Conservation (phyloP, 30 jellyfish, hydroid and myxozoan genomes). For the Morbakka virulenta region DNA sequence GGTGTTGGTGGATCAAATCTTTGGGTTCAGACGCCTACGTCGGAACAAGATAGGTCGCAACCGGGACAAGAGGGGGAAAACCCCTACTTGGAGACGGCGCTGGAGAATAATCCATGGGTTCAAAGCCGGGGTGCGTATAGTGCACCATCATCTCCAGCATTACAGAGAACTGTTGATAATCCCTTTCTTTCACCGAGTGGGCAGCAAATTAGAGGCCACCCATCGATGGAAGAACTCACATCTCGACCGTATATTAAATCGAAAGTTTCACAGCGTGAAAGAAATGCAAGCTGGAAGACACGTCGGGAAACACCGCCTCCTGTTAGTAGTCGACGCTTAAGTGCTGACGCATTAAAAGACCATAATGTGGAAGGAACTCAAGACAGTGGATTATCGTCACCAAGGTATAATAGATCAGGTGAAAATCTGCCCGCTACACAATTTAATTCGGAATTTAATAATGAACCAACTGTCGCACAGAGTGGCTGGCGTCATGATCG, state of each 20-base stretch:
- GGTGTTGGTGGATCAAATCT: slow-evolving; percentile 85
- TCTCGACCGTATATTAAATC: slow-evolving; percentile 66
- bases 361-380: slow-evolving; percentile 36
- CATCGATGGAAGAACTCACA: slow-evolving; percentile 92
- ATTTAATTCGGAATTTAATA: not conserved
- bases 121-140: slow-evolving; percentile 99
- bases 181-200: slow-evolving; percentile 66
- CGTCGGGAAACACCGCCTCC: slow-evolving; percentile 64
- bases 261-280: slow-evolving; percentile 26
- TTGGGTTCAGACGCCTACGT: slow-evolving; percentile 80
- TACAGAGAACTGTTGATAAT: slow-evolving; percentile 65
- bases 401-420: slow-evolving; percentile 36
- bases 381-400: slow-evolving; percentile 78
- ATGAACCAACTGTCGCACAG: slow-evolving; percentile 46
- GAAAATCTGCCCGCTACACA: not conserved
- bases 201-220: slow-evolving; percentile 78
- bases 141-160: slow-evolving; percentile 99
- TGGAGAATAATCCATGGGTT: slow-evolving; percentile 85
- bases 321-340: slow-evolving; percentile 40
- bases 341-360: slow-evolving; percentile 52
- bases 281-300: slow-evolving; percentile 39
- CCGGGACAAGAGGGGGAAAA: slow-evolving; percentile 51
- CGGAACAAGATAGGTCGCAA: slow-evolving; percentile 69
- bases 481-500: slow-evolving; percentile 94
- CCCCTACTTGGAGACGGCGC: slow-evolving; percentile 66